A percentile compares a stretch with the other conserved stretches of the same genome.
phyloP scores from a whole-genome alignment of 37 sponge, comb jelly and placozoan species.

The Aphrocallistes beatrix region DNA sequence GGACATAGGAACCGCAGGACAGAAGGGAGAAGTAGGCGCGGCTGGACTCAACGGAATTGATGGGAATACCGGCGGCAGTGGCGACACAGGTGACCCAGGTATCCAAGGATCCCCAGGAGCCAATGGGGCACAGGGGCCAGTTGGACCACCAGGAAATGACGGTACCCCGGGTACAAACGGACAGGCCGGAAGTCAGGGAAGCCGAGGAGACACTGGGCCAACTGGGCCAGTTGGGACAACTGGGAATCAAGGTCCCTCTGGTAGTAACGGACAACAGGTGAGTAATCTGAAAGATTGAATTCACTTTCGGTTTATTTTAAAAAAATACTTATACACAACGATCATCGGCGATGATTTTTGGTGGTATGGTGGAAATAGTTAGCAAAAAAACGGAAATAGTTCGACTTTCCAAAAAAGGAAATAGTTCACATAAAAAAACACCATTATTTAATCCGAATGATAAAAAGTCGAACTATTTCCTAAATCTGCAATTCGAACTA shows the following conservation, averaged over 20 bases:
- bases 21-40: neutral
- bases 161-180: conserved; percentile 12
- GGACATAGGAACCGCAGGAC: neutral
- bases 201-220: neutral
- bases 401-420: no score
- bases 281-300: no score
- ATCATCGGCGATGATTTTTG: no score
- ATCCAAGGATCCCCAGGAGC: neutral
- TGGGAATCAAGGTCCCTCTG: neutral
- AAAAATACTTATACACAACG: no score
- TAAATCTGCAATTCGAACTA: no score
- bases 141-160: neutral
- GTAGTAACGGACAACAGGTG: neutral
- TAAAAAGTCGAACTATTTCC: no score
- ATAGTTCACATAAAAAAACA: no score
- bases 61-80: neutral
- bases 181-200: neutral
- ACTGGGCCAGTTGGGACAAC: neutral
- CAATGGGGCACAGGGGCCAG: neutral
- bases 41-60: neutral
- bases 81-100: neutral
- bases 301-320: no score
- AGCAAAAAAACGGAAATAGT: no score
- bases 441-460: no score
- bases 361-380: no score